Evolutionary conservation across 2,113 vertebrate species (phyloP), one percentile per base, ranked within the genome.

Genomic region (Gavialis gangeticus): DNA sequence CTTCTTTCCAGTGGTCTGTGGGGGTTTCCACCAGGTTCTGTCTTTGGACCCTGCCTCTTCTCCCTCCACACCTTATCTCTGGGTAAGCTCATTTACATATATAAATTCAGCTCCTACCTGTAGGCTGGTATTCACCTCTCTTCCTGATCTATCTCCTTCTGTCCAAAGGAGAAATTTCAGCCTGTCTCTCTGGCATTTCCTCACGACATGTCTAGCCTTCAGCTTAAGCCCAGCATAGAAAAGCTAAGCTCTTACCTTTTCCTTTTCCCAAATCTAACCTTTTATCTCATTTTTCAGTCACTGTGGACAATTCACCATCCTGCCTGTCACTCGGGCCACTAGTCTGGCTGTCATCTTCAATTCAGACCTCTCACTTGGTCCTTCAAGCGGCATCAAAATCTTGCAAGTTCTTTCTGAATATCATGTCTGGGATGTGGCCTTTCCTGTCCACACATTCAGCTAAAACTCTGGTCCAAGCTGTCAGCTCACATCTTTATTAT

Each of bases 171-270:
- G 46, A 46, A 46, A 46, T 46, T 7, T 46, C 46, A 46, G 46
- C 46, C 46, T 34, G 34, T 28, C 28, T 71, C 15, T 15, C 78
- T 13, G 1, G 7, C 34, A 71, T 10, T 69, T 30, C 34, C 24
- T 83, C 30, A 9, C 7, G 28, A 0, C 2, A 6, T 1, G n/a
- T 84, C 37, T 24, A 76, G 55, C 78, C 56, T 37, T 6, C 30
- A 77, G 24, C 6, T 78, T 59, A 71, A 1, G 3, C 10, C 24
- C 63, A 80, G 11, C 60, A 46, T 16, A 15, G 59, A 24, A 30
- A 46, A 46, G n/a, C 3, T 10, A 2, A 2, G 4, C 9, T 69
- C 27, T 25, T 24, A 46, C 1, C 4, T 1, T 4, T 55, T 6
- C 57, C 66, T 34, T 34, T 71, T 10, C 55, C 82, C 83, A 34